A percentile compares a stretch with the other conserved stretches of the same genome.
Conservation (phyloP, 2,888 invertebrate genomes). For the Tortricodes alternella region DNA sequence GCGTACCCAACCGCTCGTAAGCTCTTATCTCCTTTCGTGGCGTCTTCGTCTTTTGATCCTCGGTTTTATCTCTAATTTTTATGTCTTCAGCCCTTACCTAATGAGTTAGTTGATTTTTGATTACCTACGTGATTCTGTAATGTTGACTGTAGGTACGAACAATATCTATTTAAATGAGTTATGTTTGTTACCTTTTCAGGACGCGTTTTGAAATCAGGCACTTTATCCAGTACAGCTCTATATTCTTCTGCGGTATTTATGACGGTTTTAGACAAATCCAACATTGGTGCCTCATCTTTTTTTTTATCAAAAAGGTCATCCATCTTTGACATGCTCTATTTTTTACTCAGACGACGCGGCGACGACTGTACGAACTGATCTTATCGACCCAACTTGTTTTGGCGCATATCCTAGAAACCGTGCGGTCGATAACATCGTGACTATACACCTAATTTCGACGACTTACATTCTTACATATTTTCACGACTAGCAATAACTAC, state of each 20-base stretch:
- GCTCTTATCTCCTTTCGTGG: conserved; percentile 87
- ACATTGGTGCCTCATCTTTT: conserved; percentile 91
- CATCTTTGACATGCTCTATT: conserved; percentile 83
- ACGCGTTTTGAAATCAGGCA: conserved; percentile 94
- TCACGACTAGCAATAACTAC: conserved; percentile 55
- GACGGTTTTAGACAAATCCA: conserved; percentile 91
- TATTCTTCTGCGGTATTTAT: conserved; percentile 92
- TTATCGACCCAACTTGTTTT: conserved; percentile 61
- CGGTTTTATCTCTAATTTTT: conserved; percentile 87
- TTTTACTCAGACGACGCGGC: conserved; percentile 17
- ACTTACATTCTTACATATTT: conserved; percentile 41
- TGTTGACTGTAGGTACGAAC: too few relatives aligned
- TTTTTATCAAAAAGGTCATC: conserved; percentile 93
- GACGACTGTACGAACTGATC: conserved; percentile 32
- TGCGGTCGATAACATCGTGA: conserved; percentile 58
- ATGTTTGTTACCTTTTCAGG: conserved; percentile 87
- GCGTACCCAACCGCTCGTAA: conserved; percentile 84
- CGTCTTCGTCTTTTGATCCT: conserved; percentile 88
- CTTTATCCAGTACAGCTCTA: conserved; percentile 90
- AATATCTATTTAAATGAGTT: too few relatives aligned
- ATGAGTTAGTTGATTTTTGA: too few relatives aligned
- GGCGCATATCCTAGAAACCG: conserved; percentile 53
- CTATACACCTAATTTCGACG: conserved; percentile 58
- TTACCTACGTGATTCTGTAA: too few relatives aligned
- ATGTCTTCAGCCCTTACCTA: conserved; percentile 89